A percentile compares a stretch with the other conserved stretches of the same genome.
Conservation (phyloP, 2,113 vertebrate species). For the Nothocercus nigrocapillus region DNA sequence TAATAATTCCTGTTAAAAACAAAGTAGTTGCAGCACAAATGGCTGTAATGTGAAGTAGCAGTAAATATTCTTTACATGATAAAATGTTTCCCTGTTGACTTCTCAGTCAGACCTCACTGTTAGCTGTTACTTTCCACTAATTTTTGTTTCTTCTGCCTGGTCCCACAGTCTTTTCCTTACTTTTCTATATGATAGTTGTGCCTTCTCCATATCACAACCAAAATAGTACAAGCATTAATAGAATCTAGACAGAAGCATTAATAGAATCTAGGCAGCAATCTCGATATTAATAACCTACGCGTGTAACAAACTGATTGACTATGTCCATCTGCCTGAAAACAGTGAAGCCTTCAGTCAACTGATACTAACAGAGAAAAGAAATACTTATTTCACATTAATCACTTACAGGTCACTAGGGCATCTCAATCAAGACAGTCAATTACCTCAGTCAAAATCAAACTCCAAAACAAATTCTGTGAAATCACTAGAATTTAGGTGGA, state of each 20-base stretch:
- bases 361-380: not conserved
- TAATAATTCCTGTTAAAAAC: not conserved
- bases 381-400: not conserved
- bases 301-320: not conserved
- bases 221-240: not conserved
- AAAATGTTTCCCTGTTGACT: not conserved
- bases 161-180: not conserved
- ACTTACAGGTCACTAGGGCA: not conserved
- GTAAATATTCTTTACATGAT: not conserved
- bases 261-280: not conserved
- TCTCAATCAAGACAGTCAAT: not conserved
- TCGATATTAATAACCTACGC: accelerated
- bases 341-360: not conserved
- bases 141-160: not conserved
- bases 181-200: accelerated
- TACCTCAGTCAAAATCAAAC: not conserved
- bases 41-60: not conserved
- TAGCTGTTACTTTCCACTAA: not conserved
- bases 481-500: not conserved
- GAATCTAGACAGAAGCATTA: not conserved
- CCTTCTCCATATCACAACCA: not conserved
- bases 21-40: not conserved
- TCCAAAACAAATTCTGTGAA: not conserved
- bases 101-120: not conserved
- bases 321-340: not conserved